Conservation (phyloP, 2,797 vertebrate genomes). For the Galagoides demidoff region DNA sequence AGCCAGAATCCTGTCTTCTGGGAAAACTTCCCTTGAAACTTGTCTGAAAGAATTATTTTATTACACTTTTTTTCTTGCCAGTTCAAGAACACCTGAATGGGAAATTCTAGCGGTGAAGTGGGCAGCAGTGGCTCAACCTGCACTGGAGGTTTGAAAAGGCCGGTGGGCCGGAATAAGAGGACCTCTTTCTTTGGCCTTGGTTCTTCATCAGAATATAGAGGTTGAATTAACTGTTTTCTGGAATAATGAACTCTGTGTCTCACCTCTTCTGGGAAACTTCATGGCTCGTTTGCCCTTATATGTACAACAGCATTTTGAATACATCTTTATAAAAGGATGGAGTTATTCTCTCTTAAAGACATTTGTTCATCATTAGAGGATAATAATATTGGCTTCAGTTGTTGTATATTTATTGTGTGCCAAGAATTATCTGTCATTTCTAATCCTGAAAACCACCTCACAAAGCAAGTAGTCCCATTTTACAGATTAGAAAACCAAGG, state of each 20-base stretch:
- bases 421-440: not conserved
- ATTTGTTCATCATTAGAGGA: not conserved
- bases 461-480: not conserved
- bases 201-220: not conserved
- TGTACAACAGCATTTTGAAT: not conserved
- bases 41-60: constrained; percentile 87
- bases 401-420: not conserved
- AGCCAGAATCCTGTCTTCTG: constrained; percentile 88
- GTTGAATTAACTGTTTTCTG: not conserved
- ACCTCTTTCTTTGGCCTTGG: not conserved
- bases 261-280: not conserved
- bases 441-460: not conserved
- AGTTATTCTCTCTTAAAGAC: not conserved
- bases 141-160: not conserved
- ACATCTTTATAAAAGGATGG: not conserved
- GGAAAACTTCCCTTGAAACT: constrained; percentile 88
- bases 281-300: not conserved
- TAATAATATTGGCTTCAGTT: not conserved
- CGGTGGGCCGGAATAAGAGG: not conserved
- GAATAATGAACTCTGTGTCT: not conserved
- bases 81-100: constrained; percentile 80
- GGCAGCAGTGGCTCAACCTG: not conserved
- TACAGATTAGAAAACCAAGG: not conserved
- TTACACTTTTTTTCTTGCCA: constrained; percentile 77
- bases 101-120: constrained; percentile 70